Evolutionary conservation across 1,140 invertebrate genomes (phyloP).

Genomic region (Formica selysi): DNA sequence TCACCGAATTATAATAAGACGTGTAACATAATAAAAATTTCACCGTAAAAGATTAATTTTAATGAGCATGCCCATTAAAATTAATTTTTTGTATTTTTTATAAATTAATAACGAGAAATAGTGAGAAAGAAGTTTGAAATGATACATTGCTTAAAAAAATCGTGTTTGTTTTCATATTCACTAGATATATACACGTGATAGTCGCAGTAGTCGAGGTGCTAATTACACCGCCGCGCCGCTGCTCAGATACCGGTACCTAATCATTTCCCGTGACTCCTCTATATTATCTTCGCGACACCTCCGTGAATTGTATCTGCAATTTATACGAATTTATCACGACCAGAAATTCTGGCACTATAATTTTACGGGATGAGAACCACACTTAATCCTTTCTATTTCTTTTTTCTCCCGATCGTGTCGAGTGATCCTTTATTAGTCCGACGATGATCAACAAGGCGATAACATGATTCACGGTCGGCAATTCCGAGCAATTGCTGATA

Average conservation of each 20-base stretch:
- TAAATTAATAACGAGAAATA: no score
- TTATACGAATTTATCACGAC: conserved; percentile 5
- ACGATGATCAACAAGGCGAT: background rate
- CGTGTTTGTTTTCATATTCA: background rate
- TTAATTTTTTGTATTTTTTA: no score
- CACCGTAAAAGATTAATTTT: background rate
- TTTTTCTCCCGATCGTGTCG: background rate
- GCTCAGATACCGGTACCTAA: conserved; percentile 34
- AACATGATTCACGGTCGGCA: background rate
- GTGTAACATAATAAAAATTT: background rate
- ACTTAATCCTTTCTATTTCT: background rate
- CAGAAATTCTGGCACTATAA: conserved; percentile 1
- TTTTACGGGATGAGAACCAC: conserved; percentile 8
- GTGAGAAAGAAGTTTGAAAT: no score
- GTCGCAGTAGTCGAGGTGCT: background rate
- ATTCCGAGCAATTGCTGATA: background rate
- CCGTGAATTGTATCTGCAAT: background rate
- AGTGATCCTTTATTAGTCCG: conserved; percentile 14
- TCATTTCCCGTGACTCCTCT: background rate
- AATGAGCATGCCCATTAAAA: background rate
- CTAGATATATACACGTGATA: background rate
- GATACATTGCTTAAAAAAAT: no score
- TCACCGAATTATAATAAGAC: background rate
- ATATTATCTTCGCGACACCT: conserved; percentile 30
- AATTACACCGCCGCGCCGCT: conserved; percentile 19